Base-by-base conservation (phyloP, 2,888 invertebrate genomes). In the Xestia xanthographa region DNA sequence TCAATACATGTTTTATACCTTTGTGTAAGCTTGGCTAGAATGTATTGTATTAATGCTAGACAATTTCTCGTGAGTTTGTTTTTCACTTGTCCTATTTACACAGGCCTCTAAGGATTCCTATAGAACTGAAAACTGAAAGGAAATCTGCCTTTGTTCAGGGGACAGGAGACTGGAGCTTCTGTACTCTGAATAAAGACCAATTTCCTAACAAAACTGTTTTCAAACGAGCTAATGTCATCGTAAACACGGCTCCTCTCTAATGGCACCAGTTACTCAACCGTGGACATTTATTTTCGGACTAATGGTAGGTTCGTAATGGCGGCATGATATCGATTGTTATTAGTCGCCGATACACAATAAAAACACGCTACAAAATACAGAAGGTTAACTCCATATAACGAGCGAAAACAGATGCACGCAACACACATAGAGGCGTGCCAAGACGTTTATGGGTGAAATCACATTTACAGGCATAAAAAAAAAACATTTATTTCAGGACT, bases 221-320 rank as follows among this genome's bases (percentile, higher is more conserved):
- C 2, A 58, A 67, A 50, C 17, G 20, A 58, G 45, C 38, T 67
- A 60, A 71, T 77, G 14, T 29, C 17, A 68, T 20, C 11, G 58
- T 50, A 65, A 74, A 83, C 58, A 62, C 34, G 53, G 45, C 48
- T 72, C 41, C 26, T 22, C 43, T 72, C 38, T 82, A 83, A 83
- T 67, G 62, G 50, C 17, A 38, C 17, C 70, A 53, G 63, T 80
- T 62, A 76, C 80, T 83, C 66, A 63, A 68, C 38, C 8, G 70
- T 66, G 66, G 73, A 76, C 75, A 85, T 86, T 83, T 87, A 87
- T 85, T 85, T 86, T 80, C 38, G 75, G 77, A 62, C 75, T 82
- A 85, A 87, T 86, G 70, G 79, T 45, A 50, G 50, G 58, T 62
- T 56, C 22, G 62, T 87, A 83, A 86, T 85, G 72, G 81, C 66